Evolutionary conservation across 2,888 invertebrate species (phyloP), one percentile per base, ranked within the genome.

Genomic region (Sturmia bella): DNA sequence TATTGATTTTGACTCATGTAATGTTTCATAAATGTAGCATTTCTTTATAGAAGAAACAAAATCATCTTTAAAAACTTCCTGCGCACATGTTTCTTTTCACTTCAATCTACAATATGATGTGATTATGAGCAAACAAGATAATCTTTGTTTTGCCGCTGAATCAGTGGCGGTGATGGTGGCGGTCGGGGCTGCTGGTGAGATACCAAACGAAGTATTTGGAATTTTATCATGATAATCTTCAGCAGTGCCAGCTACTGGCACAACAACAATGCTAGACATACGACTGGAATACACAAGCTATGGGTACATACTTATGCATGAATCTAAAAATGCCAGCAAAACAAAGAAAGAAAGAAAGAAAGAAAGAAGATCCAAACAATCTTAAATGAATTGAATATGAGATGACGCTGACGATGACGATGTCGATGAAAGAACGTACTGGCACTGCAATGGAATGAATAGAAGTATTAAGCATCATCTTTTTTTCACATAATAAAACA

Each of bases 121-220:
- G 82, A 82, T 82, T 78, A 82, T 82, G 76, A 66, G 61, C 54
- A 73, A 81, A 76, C 72, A 68, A 76, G 81, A 81, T 81, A 72
- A 80, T 73, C 61, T 75, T 75, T 80, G 69, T 80, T 80, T 69
- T 74, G 66, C 56, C 54, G 19, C 54, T 43, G 43, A n/a, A 12
- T 32, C 48, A 17, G 17, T 15, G 17, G 52, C 0, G 52, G 32
- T 32, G 32, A 9, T 32, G 32, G 6, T 32, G 32, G 6, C 9
- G 32, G 27, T 27, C 6, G 27, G 6, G 27, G 3, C 3, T 4
- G 6, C 27, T 19, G n/a, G n/a, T n/a, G 50, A 50, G 41, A 50
- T 24, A 45, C 21, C 21, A 50, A 39, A 48, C 37, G 13, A 56
- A 77, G 57, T 76, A 69, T 69, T 66, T 59, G 37, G 50, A 52